phyloP scores from a whole-genome alignment of 2,797 vertebrate species.

The Sebastes taczanowskii region DNA sequence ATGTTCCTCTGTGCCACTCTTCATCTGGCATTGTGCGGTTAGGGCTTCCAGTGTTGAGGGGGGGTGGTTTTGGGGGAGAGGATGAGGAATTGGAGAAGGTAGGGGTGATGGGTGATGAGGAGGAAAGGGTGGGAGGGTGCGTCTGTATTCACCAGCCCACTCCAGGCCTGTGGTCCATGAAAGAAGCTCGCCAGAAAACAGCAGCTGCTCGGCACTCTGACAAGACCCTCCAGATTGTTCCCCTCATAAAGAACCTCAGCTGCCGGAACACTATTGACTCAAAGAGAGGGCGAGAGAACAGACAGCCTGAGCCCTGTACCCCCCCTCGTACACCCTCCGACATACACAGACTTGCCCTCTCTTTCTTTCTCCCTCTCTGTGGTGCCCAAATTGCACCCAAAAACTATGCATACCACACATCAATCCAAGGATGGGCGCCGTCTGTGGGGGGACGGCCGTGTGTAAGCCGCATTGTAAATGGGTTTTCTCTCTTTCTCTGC shows the following conservation, averaged over 20 bases:
- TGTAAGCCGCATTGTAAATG: slow-evolving; percentile 71
- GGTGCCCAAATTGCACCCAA: slow-evolving; percentile 65
- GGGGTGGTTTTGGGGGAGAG: slow-evolving; percentile 10
- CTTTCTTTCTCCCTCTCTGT: slow-evolving; percentile 59
- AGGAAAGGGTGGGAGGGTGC: slow-evolving; percentile 31
- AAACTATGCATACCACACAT: slow-evolving; percentile 76
- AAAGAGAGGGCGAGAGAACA: slow-evolving; percentile 69
- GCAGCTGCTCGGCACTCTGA: slow-evolving; percentile 83
- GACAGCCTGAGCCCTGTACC: slow-evolving; percentile 62
- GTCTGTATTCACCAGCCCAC: slow-evolving; percentile 70
- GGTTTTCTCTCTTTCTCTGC: slow-evolving; percentile 54
- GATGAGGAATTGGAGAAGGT: slow-evolving; percentile 48
- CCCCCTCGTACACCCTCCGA: slow-evolving; percentile 33
- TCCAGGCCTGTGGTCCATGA: slow-evolving; percentile 76
- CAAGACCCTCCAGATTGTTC: slow-evolving; percentile 83
- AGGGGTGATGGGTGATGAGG: slow-evolving; percentile 10
- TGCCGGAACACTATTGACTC: slow-evolving; percentile 81
- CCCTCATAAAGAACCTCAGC: slow-evolving; percentile 81
- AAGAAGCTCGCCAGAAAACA: slow-evolving; percentile 76
- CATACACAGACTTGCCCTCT: slow-evolving; percentile 65
- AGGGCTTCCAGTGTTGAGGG: slow-evolving; percentile 25
- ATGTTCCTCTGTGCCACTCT: slow-evolving; percentile 49
- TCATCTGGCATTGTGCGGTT: slow-evolving; percentile 57
- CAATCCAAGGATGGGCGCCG: slow-evolving; percentile 63
- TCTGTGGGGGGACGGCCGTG: slow-evolving; percentile 51